These are phyloP conservation scores for Troilus luridus DNA, from an alignment of 2,888 invertebrate genomes.

Conservation along the genomic window DNA sequence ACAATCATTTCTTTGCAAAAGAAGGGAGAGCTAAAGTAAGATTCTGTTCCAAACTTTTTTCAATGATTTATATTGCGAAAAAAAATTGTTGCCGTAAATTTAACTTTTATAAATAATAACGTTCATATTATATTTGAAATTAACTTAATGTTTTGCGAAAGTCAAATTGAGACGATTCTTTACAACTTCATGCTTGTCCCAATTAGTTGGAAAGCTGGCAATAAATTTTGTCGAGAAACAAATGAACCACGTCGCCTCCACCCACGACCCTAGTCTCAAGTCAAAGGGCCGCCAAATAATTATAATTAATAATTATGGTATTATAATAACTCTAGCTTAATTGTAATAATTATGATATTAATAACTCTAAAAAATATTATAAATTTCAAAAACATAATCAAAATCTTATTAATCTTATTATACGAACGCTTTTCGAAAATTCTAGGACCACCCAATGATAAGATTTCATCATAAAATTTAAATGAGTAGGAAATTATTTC, in stretches of 20 bases:
- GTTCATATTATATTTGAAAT: not conserved
- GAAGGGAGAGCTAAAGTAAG: too few species aligned
- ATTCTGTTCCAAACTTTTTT: not conserved
- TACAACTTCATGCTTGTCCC: not conserved
- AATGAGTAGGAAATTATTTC: too few species aligned
- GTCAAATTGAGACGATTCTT: not conserved
- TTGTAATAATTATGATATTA: too few species aligned
- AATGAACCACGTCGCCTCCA: not conserved
- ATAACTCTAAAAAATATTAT: too few species aligned
- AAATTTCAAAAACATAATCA: too few species aligned
- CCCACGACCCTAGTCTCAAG: not conserved
- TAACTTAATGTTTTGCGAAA: not conserved
- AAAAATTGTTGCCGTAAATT: not conserved
- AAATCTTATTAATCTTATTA: too few species aligned
- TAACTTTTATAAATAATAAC: not conserved
- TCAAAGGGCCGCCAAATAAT: not conserved
- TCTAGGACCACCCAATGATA: too few species aligned
- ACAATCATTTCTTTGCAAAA: too few species aligned
- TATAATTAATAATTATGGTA: not conserved
- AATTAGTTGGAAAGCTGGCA: not conserved
- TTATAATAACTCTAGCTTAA: too few species aligned
- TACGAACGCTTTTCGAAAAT: too few species aligned
- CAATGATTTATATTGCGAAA: not conserved
- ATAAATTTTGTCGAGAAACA: not conserved
- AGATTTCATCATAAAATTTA: too few species aligned